A percentile compares a stretch with the other conserved stretches of the same genome.
phyloP scores from a whole-genome alignment of 92 coral and sea anemone species.

The Scolanthus callimorphus region DNA sequence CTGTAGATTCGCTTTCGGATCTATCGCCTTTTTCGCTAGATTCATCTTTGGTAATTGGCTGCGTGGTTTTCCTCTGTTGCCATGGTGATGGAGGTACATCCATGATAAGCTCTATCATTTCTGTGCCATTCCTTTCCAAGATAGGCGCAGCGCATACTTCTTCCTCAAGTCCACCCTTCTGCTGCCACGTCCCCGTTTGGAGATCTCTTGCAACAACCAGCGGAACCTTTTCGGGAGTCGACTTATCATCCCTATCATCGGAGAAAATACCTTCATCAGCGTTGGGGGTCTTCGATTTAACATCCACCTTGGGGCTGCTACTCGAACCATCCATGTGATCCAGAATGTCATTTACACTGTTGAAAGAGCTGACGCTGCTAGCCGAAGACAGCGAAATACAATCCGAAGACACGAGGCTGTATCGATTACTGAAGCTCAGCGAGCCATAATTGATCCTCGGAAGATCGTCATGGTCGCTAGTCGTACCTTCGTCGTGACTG shows the following conservation, averaged over 20 bases:
- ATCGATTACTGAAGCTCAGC: constrained; percentile 86
- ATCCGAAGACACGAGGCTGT: constrained; percentile 97
- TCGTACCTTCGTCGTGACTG: constrained; percentile 19
- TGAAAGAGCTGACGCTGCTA: constrained; percentile 77
- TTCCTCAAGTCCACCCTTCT: not conserved
- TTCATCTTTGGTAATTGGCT: not conserved
- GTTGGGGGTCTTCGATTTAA: constrained; percentile 23
- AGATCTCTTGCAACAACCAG: not conserved
- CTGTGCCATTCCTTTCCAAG: constrained; percentile 9
- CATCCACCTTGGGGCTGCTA: not conserved
- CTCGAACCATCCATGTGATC: constrained; percentile 30
- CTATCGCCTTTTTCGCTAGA: constrained; percentile 24
- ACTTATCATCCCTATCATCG: constrained; percentile 47
- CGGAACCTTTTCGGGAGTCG: constrained; percentile 5
- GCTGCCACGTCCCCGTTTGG: not conserved
- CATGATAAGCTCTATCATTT: constrained; percentile 55
- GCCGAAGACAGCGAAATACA: constrained; percentile 92
- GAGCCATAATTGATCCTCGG: constrained; percentile 60
- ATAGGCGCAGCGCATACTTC: not conserved
- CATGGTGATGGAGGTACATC: constrained; percentile 68
- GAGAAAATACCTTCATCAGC: constrained; percentile 73
- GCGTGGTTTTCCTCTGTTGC: constrained; percentile 11
- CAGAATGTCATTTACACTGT: constrained; percentile 56
- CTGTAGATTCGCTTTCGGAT: constrained; percentile 65
- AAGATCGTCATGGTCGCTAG: constrained; percentile 36